Evolutionary conservation across 1,140 invertebrate genomes (phyloP).

Genomic region (Diorhabda sublineata): DNA sequence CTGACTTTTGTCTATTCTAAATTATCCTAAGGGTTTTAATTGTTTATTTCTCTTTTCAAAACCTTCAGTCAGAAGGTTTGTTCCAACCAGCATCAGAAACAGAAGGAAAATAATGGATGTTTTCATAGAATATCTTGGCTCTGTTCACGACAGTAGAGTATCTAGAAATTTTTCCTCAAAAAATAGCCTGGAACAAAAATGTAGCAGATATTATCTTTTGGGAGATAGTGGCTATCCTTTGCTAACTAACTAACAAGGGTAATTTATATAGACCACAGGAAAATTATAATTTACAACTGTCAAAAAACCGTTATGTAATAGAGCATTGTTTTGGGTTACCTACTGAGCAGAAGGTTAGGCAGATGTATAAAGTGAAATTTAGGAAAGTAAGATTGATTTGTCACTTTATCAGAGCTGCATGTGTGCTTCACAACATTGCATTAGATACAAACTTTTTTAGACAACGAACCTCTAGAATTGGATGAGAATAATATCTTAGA

Average conservation of each 20-base stretch:
- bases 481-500: background rate
- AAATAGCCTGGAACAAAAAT: slow-evolving; percentile 24
- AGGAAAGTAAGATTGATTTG: slow-evolving; percentile 20
- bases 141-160: slow-evolving; percentile 31
- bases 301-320: slow-evolving; percentile 24
- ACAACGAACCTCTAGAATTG: background rate
- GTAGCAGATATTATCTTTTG: slow-evolving; percentile 25
- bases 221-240: slow-evolving; percentile 34
- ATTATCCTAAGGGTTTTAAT: too few relatives aligned
- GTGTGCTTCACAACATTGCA: slow-evolving; percentile 31
- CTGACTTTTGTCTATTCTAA: too few relatives aligned
- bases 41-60: too few relatives aligned
- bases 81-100: background rate
- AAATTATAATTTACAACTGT: slow-evolving; percentile 25
- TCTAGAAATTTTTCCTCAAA: slow-evolving; percentile 26
- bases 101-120: slow-evolving; percentile 28
- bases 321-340: slow-evolving; percentile 32
- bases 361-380: slow-evolving; percentile 31
- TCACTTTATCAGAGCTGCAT: slow-evolving; percentile 25
- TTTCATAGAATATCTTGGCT: slow-evolving; percentile 32
- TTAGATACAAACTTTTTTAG: slow-evolving; percentile 18
- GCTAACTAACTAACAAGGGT: slow-evolving; percentile 24
- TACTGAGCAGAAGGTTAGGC: slow-evolving; percentile 28
- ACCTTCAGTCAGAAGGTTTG: too few relatives aligned
- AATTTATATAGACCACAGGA: slow-evolving; percentile 18